Evolutionary conservation across 2,888 invertebrate species (phyloP), one percentile per base, ranked within the genome.

Genomic region (Glaucopsyche alexis): DNA sequence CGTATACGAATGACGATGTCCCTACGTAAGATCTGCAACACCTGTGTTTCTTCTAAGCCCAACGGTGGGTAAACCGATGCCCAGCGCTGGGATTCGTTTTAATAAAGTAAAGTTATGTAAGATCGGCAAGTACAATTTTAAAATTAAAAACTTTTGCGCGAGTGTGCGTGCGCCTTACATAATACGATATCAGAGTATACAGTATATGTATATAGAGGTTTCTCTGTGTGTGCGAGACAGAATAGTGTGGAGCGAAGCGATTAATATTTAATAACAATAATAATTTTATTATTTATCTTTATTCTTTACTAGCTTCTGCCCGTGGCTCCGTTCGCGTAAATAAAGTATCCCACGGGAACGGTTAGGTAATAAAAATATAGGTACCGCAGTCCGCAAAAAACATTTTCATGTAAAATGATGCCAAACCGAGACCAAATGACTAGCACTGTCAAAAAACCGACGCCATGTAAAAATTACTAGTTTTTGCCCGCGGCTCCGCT

Each of bases 81-180:
- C 73, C 73, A 72, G 72, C 72, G 72, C 40, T 65, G 49, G 65
- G 65, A 29, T 49, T 49, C 65, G 42, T 38, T 38, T 60, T 29
- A 60, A 38, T 47, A 40, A 65, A 29, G 65, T 42, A 60, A 69
- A 69, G 70, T 73, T 47, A 66, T 66, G 40, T 71, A 65, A 45
- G 38, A 16, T 19, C 71, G 65, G 50, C n/a, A 50, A 64, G 71
- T 71, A 52, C 65, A 73, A 86, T 88, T 89, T 89, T 88, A 88
- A 90, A 89, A 89, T 90, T 89, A 90, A 89, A 90, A 90, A 85
- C 83, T 83, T 72, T 71, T 73, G 45, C 72, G 29, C 73, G 72
- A 79, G 79, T 79, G 77, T 76, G 75, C 72, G 74, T 75, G 65
- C 40, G 38, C n/a, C 19, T 69, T 69, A 69, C 69, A 69, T 49